Evolutionary conservation across 2,888 invertebrate genomes (phyloP).

Genomic region (Pseudeuparius sepicola): DNA sequence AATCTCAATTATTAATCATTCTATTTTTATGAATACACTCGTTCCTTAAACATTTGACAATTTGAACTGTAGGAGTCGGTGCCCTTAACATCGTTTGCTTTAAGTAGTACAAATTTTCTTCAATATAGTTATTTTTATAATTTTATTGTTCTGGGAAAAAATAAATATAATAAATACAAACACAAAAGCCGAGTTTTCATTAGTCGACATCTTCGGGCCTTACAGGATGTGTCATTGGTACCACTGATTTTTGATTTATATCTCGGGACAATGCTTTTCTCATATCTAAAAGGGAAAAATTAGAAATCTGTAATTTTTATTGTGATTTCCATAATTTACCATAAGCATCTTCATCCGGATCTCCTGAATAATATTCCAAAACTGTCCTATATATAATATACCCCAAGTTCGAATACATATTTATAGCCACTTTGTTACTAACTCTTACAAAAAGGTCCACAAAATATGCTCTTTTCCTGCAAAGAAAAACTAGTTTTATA

Average conservation of each 20-base stretch:
- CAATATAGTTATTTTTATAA: too few relatives aligned
- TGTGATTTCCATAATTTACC: too few relatives aligned
- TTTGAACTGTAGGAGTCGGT: neutral
- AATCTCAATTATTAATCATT: too few relatives aligned
- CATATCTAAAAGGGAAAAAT: slow-evolving; percentile 70
- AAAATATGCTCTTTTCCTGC: slow-evolving; percentile 90
- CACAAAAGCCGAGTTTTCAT: slow-evolving; percentile 5
- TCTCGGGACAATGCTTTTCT: slow-evolving; percentile 93
- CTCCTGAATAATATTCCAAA: slow-evolving; percentile 95
- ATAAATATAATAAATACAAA: slow-evolving; percentile 1
- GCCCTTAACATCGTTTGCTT: neutral
- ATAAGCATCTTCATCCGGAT: slow-evolving; percentile 97
- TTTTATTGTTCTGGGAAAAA: neutral
- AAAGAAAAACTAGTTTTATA: slow-evolving; percentile 30
- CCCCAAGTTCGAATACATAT: slow-evolving; percentile 93
- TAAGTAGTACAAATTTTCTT: too few relatives aligned
- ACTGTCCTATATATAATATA: slow-evolving; percentile 96
- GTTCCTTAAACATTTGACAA: too few relatives aligned
- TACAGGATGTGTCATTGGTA: slow-evolving; percentile 90
- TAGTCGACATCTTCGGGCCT: slow-evolving; percentile 85
- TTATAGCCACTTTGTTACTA: slow-evolving; percentile 93
- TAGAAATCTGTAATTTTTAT: neutral
- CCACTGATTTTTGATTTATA: slow-evolving; percentile 79
- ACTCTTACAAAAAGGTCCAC: slow-evolving; percentile 98
- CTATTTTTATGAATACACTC: too few relatives aligned